phyloP scores from a whole-genome alignment of 2,888 invertebrate species.

The Dynastes hyllus region DNA sequence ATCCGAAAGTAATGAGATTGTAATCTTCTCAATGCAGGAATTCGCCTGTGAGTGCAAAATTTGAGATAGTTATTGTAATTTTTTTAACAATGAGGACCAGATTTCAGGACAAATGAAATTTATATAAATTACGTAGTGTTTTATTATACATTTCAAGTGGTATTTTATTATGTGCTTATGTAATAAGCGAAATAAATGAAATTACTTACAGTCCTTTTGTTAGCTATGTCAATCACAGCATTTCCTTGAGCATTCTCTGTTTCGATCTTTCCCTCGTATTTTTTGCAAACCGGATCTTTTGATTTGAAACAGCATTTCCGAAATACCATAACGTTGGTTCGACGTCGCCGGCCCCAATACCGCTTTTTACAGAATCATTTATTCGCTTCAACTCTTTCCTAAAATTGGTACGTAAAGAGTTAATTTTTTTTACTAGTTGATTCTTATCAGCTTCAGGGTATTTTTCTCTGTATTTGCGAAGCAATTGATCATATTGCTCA shows the following conservation, averaged over 20 bases:
- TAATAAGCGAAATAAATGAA: too few relatives aligned
- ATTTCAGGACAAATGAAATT: too few relatives aligned
- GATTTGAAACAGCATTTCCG: slow-evolving; percentile 45
- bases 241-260: background rate
- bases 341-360: slow-evolving; percentile 20
- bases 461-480: slow-evolving; percentile 30
- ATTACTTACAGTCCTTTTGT: too few relatives aligned
- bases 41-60: too few relatives aligned
- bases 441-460: slow-evolving; percentile 26
- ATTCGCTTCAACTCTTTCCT: slow-evolving; percentile 28
- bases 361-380: slow-evolving; percentile 29
- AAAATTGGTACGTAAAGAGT: slow-evolving; percentile 15
- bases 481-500: slow-evolving; percentile 25
- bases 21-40: too few relatives aligned
- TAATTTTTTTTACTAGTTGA: slow-evolving; percentile 40
- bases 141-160: too few relatives aligned
- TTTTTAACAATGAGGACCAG: too few relatives aligned
- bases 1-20: too few relatives aligned
- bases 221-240: too few relatives aligned
- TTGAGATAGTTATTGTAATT: too few relatives aligned
- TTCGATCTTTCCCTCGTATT: background rate
- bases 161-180: too few relatives aligned
- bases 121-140: too few relatives aligned
- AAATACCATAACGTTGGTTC: slow-evolving; percentile 46
- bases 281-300: slow-evolving; percentile 14